Conservation (phyloP, 53 echinoderm and acorn worm species). For the Glandiceps talaboti region DNA sequence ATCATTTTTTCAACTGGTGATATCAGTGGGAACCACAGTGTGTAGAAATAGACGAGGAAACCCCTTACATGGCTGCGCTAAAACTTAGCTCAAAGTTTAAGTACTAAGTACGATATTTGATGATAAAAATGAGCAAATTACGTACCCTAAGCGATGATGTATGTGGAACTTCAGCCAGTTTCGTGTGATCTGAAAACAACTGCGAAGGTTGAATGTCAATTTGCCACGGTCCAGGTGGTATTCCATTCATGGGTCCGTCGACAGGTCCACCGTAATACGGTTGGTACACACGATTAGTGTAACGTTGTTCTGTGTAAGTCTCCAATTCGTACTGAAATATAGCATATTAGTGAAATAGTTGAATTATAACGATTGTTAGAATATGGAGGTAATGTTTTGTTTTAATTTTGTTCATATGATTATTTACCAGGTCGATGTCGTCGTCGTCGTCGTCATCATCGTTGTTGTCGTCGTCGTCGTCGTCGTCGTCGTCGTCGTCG, state of each 20-base stretch:
- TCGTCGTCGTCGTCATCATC: conserved; percentile 18
- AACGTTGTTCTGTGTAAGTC: conserved; percentile 45
- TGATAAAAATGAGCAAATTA: not conserved
- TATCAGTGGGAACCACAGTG: too few species aligned
- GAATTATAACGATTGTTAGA: too few species aligned
- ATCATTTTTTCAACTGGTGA: too few species aligned
- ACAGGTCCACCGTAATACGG: conserved; percentile 38
- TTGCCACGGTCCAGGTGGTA: conserved; percentile 41
- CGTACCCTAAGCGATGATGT: conserved; percentile 14
- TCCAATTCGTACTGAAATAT: conserved; percentile 70
- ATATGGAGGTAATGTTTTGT: too few species aligned
- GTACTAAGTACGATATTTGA: not conserved
- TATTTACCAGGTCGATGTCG: too few species aligned
- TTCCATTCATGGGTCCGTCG: conserved; percentile 47
- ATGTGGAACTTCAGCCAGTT: conserved; percentile 47
- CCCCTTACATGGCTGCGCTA: not conserved
- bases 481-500: conserved; percentile 5
- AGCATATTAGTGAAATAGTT: too few species aligned
- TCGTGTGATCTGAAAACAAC: conserved; percentile 27
- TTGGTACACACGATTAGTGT: conserved; percentile 28
- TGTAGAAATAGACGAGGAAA: too few species aligned
- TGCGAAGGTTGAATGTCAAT: conserved; percentile 15
- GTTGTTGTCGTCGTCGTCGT: conserved; percentile 2
- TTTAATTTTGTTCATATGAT: too few species aligned
- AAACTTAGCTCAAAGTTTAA: not conserved